Conservation (phyloP, 2,888 invertebrate genomes). For the Axea sp. region DNA sequence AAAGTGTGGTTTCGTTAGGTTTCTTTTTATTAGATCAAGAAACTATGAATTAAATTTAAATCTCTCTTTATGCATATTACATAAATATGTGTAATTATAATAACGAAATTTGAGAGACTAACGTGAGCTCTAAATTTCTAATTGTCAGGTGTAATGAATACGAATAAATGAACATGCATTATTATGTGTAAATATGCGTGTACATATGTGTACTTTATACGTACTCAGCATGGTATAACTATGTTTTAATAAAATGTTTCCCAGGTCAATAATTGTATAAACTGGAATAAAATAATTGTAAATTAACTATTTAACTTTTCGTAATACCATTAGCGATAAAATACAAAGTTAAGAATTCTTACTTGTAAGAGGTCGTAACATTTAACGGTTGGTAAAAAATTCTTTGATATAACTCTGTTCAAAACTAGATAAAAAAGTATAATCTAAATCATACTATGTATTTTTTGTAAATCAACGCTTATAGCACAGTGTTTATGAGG, state of each 20-base stretch:
- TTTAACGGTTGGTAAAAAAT: not conserved
- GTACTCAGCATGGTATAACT: constrained; percentile 19
- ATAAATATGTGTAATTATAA: too few species aligned
- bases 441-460: not conserved
- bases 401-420: not conserved
- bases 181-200: not conserved
- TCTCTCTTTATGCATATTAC: too few species aligned
- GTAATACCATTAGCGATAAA: constrained; percentile 20
- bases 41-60: too few species aligned
- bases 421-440: not conserved
- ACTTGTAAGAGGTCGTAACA: not conserved
- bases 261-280: constrained; percentile 28
- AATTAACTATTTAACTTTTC: constrained; percentile 27
- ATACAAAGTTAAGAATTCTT: constrained; percentile 7
- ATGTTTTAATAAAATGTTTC: constrained; percentile 24
- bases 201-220: constrained; percentile 4
- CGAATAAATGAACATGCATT: constrained; percentile 8
- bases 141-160: too few species aligned
- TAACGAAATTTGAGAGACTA: too few species aligned
- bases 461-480: too few species aligned
- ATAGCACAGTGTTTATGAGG: too few species aligned
- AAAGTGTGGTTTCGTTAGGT: too few species aligned
- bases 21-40: too few species aligned
- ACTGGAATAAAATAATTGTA: constrained; percentile 20
- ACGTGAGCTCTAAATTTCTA: too few species aligned